Evolutionary conservation across 2,797 vertebrate genomes (phyloP), one percentile per base, ranked within the genome.

Genomic region (Sebastes iracundus): DNA sequence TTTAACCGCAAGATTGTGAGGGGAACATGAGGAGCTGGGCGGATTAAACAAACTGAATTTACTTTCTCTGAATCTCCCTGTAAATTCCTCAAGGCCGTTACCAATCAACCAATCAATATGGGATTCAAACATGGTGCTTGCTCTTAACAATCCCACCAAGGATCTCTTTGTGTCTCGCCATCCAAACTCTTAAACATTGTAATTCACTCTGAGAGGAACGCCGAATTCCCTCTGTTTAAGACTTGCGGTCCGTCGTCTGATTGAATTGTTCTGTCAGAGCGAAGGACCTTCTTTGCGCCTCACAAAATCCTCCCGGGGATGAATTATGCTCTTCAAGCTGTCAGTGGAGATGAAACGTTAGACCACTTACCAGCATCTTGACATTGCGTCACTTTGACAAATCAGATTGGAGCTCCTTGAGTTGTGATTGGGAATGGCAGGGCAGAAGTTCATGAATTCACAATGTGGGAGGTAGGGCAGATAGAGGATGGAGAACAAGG

Each of bases 311-410:
- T 84, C 72, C 64, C 0, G 53, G 56, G 83, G 38, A 66, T 35
- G 84, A 91, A 87, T 90, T 85, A 87, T 68, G 71, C 82, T 90
- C 88, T 85, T 85, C 67, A 67, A 4, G 80, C 72, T 88, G 90
- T 91, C 88, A 87, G 82, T 56, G 33, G 27, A 79, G 80, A 89
- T 93, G 80, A 93, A 92, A 92, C 27, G 7, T 72, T 81, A 91
- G 70, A 80, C 59, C 68, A 46, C 87, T 90, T 81, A 75, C 62
- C 75, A 23, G 61, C 84, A 79, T 89, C 90, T 89, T 92, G 90
- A 93, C 89, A 85, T 92, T 87, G 91, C 69, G 38, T 93, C 83
- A 87, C 88, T 86, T 87, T 90, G 87, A 90, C 82, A 81, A 87
- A 90, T 91, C 86, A 81, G 79, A 80, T 62, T 27, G 53, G 32